Evolutionary conservation across 2,797 vertebrate species (phyloP).

Genomic region (Aldrovandia affinis): DNA sequence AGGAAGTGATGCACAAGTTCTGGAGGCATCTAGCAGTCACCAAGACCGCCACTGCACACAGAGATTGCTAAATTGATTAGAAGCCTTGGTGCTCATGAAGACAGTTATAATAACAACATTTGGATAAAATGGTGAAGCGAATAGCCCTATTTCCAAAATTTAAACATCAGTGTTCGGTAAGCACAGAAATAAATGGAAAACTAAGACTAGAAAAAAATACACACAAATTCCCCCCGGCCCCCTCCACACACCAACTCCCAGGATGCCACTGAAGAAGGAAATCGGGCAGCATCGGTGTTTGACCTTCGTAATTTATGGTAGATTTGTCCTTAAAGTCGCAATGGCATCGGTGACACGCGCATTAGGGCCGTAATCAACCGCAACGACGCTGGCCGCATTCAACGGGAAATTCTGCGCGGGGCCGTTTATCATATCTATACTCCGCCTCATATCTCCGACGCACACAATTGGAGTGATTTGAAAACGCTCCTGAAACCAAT

Average conservation of each 20-base stretch:
- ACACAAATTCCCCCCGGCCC: too few species aligned
- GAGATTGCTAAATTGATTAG: too few species aligned
- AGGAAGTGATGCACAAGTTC: not conserved
- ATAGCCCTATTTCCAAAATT: too few species aligned
- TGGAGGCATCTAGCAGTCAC: not conserved
- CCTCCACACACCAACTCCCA: not conserved
- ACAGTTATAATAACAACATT: too few species aligned
- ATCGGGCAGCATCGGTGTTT: not conserved
- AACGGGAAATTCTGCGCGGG: not conserved
- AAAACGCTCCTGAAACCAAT: conserved; percentile 17
- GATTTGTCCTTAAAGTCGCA: not conserved
- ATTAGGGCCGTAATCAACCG: conserved; percentile 2
- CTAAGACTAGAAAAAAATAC: not conserved
- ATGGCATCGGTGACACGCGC: not conserved
- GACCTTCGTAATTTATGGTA: not conserved
- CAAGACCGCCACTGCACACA: not conserved
- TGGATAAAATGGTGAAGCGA: too few species aligned
- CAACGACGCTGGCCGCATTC: too few species aligned
- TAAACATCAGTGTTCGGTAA: too few species aligned
- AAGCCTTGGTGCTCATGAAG: too few species aligned
- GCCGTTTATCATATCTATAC: not conserved
- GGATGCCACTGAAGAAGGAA: not conserved
- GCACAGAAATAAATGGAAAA: too few species aligned
- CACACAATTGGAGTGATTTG: not conserved
- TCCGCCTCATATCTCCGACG: not conserved